Percentiles rank a stretch among this genome's conserved stretches.
These are phyloP conservation scores for Ctenopoma multispine DNA, from an alignment of 2,797 vertebrate species.

Conservation along the genomic window DNA sequence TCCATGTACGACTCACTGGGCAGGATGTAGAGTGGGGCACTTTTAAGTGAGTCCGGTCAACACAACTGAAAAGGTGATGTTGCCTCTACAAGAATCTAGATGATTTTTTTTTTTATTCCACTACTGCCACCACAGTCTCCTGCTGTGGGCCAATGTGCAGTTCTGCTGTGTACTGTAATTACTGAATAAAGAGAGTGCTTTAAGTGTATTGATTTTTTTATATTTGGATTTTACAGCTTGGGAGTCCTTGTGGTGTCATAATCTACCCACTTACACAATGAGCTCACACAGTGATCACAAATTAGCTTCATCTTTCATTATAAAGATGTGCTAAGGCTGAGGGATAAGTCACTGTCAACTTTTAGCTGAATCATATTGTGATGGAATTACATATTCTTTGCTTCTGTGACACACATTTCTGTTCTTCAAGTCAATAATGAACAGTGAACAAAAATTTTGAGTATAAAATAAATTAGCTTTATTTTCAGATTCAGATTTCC, in stretches of 20 bases:
- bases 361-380: neutral
- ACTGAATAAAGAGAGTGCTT: conserved; percentile 10
- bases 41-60: conserved; percentile 86
- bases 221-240: conserved; percentile 4
- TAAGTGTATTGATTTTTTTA: conserved; percentile 9
- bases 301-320: conserved; percentile 8
- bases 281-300: conserved; percentile 4
- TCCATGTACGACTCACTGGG: conserved; percentile 57
- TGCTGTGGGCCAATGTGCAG: neutral
- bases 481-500: too few relatives aligned
- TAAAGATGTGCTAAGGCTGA: neutral
- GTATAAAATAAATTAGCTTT: neutral
- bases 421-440: neutral
- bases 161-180: neutral
- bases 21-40: conserved; percentile 93
- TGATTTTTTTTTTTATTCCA: neutral
- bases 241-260: conserved; percentile 6
- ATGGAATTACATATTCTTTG: neutral
- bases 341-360: neutral
- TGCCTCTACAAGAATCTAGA: neutral
- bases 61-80: neutral
- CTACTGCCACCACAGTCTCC: neutral
- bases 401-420: neutral
- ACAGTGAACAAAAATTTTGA: neutral
- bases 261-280: conserved; percentile 9